Base-by-base conservation (phyloP, 2,113 vertebrate species). In the Elephantulus edwardii region DNA sequence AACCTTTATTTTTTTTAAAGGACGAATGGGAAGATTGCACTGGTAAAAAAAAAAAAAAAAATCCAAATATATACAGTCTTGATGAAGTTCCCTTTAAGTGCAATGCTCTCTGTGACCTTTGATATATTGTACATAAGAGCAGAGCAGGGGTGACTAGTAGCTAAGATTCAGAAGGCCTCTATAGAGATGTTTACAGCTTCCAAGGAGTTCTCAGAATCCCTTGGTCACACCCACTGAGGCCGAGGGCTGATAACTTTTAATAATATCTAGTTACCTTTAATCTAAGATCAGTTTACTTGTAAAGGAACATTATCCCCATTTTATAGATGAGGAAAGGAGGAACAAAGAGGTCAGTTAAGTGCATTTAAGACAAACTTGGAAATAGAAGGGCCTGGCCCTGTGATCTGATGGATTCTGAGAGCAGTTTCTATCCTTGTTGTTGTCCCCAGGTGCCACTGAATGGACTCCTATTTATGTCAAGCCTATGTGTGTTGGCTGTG, bases 281-380 rank as follows among this genome's bases (percentile, higher is more conserved):
- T 94, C 85, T 94, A 44, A 40, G 76, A 82, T 86, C 42, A 48
- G n/a, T 60, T 88, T 80, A 33, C 70, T 46, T 17, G 58, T 14
- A 50, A 82, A 84, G 70, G 77, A 38, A 92, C 40, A 93, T 86
- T 92, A 95, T 83, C 38, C 74, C 86, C 58, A 92, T 92, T 91
- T 82, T 20, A 35, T 6, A 95, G 93, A 91, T 90, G 83, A 88
- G 66, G 85, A 52, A 33, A 83, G 28, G 60, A 91, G 20, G 90
- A 86, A 60, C 70, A 72, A 50, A 88, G 46, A 56, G 74, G 46
- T 48, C 86, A 71, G 84, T 7, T 58, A 74, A 79, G 62, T 35
- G 33, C 35, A 82, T 78, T 42, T 3, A 20, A 86, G 89, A 56
- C 74, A 40, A 75, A 89, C 40, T 4, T 83, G 79, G 58, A 81